A percentile compares a stretch with the other conserved stretches of the same genome.
Evolutionary conservation across 2,888 invertebrate genomes (phyloP).

Genomic region (Erebia ligea): DNA sequence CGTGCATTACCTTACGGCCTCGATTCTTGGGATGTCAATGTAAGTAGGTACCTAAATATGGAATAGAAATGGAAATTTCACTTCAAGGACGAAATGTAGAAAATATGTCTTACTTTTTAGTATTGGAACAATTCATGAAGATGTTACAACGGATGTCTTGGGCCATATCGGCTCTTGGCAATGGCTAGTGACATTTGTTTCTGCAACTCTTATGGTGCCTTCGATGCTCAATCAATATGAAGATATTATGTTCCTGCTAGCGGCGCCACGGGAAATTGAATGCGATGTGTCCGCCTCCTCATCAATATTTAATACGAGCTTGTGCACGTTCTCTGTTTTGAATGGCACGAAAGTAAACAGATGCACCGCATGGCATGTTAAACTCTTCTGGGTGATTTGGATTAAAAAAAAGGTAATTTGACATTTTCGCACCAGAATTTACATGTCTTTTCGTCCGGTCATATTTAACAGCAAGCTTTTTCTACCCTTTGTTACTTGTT

Average conservation of each 20-base stretch:
- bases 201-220: conserved; percentile 57
- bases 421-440: neutral
- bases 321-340: conserved; percentile 53
- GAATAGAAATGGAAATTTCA: neutral
- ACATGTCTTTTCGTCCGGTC: no score
- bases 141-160: conserved; percentile 72
- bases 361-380: conserved; percentile 65
- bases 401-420: conserved; percentile 64
- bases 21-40: conserved; percentile 34
- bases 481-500: no score
- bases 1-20: conserved; percentile 8
- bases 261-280: conserved; percentile 50
- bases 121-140: conserved; percentile 72
- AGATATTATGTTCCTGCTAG: conserved; percentile 65
- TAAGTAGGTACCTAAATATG: conserved; percentile 25
- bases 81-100: neutral
- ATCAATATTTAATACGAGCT: conserved; percentile 53
- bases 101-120: conserved; percentile 50
- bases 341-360: conserved; percentile 54
- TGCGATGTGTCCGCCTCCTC: conserved; percentile 54
- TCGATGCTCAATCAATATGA: conserved; percentile 65
- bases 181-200: conserved; percentile 66
- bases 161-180: conserved; percentile 74
- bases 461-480: no score
- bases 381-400: conserved; percentile 66